Percentiles rank a stretch among this genome's conserved stretches.
Evolutionary conservation across 1,140 invertebrate species (phyloP).

Genomic region (Melipona quadrifasciata): DNA sequence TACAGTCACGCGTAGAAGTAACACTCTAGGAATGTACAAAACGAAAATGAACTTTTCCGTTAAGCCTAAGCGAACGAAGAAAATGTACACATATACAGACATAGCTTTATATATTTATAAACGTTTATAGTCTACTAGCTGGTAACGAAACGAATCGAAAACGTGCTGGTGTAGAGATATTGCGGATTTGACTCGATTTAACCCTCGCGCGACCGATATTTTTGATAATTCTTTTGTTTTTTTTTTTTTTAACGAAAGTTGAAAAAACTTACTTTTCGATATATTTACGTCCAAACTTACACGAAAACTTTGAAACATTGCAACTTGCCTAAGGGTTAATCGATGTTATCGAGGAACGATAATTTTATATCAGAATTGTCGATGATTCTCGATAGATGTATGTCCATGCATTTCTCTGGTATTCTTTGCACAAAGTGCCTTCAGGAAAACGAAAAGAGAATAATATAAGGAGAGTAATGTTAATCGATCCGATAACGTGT

Average conservation of each 20-base stretch:
- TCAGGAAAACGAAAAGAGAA: slow-evolving; percentile 42
- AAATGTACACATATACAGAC: slow-evolving; percentile 52
- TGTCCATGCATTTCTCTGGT: neutral
- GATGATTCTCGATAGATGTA: no score
- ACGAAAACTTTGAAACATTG: neutral
- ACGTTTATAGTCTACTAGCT: slow-evolving; percentile 38
- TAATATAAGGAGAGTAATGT: slow-evolving; percentile 34
- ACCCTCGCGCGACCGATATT: neutral
- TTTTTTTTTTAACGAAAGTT: neutral
- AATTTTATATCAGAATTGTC: neutral
- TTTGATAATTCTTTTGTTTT: neutral
- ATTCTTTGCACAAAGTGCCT: slow-evolving; percentile 4
- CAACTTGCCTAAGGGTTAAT: neutral
- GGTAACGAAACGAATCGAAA: slow-evolving; percentile 2
- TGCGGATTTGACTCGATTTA: neutral
- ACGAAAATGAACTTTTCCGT: slow-evolving; percentile 50
- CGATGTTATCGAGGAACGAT: neutral
- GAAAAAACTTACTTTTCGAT: neutral
- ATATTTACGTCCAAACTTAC: neutral
- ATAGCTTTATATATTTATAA: slow-evolving; percentile 65
- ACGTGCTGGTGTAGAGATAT: neutral
- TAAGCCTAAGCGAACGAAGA: slow-evolving; percentile 51
- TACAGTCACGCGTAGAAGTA: slow-evolving; percentile 45
- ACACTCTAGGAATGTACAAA: slow-evolving; percentile 64
- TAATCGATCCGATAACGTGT: slow-evolving; percentile 39